phyloP scores from a whole-genome alignment of 2,113 vertebrate species.

The Vanacampus margaritifer region DNA sequence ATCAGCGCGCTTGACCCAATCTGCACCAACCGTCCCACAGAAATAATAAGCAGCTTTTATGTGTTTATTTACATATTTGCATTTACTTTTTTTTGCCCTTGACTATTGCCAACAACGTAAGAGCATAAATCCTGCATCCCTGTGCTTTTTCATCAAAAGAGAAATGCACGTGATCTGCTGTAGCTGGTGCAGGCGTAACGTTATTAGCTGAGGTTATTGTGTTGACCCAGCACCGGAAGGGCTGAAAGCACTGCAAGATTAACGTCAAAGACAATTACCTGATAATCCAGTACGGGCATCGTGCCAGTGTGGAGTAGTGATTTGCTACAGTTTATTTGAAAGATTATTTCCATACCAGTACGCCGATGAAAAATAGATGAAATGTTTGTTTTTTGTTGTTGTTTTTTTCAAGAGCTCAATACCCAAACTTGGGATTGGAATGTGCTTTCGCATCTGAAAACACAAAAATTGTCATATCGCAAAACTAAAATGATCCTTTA shows the following conservation, averaged over 20 bases:
- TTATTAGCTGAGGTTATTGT: constrained; percentile 5
- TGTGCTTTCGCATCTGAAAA: background rate
- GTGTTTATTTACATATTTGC: background rate
- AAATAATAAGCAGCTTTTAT: background rate
- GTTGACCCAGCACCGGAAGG: constrained; percentile 2
- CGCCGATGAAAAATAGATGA: background rate
- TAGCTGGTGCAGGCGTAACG: background rate
- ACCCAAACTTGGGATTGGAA: background rate
- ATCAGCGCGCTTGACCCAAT: background rate
- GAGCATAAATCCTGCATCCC: background rate
- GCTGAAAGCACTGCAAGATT: background rate
- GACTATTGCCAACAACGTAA: background rate
- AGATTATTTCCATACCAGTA: background rate
- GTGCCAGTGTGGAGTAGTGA: background rate
- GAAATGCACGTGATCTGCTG: background rate
- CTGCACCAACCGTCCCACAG: background rate
- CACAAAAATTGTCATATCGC: background rate
- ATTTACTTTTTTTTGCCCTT: background rate
- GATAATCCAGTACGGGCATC: background rate
- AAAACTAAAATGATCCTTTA: background rate
- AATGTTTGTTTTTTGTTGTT: background rate
- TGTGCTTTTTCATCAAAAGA: background rate
- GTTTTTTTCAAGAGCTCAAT: background rate
- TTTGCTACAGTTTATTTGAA: background rate
- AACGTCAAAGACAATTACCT: constrained; percentile 12